A percentile compares a stretch with the other conserved stretches of the same genome.
Evolutionary conservation across 2,113 vertebrate genomes (phyloP).

Genomic region (Microcebus griseorufus): DNA sequence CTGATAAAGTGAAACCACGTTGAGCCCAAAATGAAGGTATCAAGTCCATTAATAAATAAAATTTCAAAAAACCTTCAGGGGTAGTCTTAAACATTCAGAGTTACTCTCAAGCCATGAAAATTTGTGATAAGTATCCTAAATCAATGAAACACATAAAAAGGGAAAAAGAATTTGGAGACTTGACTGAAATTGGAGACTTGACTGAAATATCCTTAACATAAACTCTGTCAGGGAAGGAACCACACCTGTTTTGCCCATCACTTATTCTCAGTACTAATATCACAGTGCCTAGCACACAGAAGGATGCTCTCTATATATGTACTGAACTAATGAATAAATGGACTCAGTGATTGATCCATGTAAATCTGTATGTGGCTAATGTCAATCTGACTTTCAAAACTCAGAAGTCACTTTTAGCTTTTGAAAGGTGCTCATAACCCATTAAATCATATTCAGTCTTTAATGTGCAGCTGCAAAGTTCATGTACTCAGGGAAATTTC

Average conservation of each 20-base stretch:
- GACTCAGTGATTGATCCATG: background rate
- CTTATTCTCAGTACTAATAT: background rate
- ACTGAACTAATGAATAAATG: background rate
- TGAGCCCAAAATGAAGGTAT: background rate
- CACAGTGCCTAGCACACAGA: background rate
- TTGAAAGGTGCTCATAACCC: background rate
- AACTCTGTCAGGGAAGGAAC: background rate
- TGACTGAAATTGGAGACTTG: background rate
- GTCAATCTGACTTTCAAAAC: background rate
- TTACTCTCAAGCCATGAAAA: background rate
- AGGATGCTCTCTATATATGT: background rate
- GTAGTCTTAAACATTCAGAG: background rate
- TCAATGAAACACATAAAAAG: constrained; percentile 13
- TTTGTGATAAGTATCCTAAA: background rate
- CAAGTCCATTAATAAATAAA: background rate
- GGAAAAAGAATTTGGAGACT: background rate
- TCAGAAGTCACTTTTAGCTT: background rate
- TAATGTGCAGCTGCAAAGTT: background rate
- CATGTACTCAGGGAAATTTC: background rate
- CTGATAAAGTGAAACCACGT: background rate
- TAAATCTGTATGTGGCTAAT: background rate
- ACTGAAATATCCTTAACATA: background rate
- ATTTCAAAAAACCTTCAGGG: background rate
- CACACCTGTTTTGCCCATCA: background rate
- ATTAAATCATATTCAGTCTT: background rate